phyloP scores from a whole-genome alignment of 2,113 vertebrate genomes.

The Amia ocellicauda region DNA sequence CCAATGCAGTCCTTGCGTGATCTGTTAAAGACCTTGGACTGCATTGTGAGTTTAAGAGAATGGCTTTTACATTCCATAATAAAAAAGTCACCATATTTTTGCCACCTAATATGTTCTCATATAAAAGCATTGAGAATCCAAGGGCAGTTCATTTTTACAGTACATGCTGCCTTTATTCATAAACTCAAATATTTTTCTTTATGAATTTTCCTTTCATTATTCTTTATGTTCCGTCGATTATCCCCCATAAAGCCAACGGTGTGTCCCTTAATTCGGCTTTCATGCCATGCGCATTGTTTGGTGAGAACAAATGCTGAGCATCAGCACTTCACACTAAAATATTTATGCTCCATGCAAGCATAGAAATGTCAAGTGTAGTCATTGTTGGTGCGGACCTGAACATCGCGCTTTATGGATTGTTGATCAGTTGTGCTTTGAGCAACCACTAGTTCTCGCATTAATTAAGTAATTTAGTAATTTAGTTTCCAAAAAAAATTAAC shows the following conservation, averaged over 20 bases:
- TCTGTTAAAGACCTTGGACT: slow-evolving; percentile 38
- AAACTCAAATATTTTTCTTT: slow-evolving; percentile 63
- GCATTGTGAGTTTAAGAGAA: slow-evolving; percentile 51
- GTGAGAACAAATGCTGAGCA: slow-evolving; percentile 31
- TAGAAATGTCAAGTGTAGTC: slow-evolving; percentile 46
- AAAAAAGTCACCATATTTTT: slow-evolving; percentile 54
- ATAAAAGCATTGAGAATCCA: slow-evolving; percentile 53
- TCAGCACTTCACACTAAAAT: slow-evolving; percentile 36
- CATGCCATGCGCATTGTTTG: slow-evolving; percentile 14
- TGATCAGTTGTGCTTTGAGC: no score
- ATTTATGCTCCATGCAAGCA: slow-evolving; percentile 35
- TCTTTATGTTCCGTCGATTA: slow-evolving; percentile 42
- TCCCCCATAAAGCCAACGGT: slow-evolving; percentile 45
- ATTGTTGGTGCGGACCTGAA: slow-evolving; percentile 32
- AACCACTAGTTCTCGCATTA: no score
- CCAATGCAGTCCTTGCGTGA: slow-evolving; percentile 44
- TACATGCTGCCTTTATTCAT: slow-evolving; percentile 47
- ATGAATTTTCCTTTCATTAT: slow-evolving; percentile 55
- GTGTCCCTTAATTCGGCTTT: slow-evolving; percentile 16
- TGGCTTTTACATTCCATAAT: slow-evolving; percentile 52
- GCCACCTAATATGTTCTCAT: slow-evolving; percentile 47
- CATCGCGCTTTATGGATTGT: slow-evolving; percentile 27
- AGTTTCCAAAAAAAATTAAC: no score
- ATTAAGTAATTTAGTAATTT: no score
- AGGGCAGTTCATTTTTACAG: slow-evolving; percentile 57